Percentiles rank a stretch among this genome's conserved stretches.
Conservation (phyloP, 2,113 vertebrate genomes). For the Forbesichthys agassizii region DNA sequence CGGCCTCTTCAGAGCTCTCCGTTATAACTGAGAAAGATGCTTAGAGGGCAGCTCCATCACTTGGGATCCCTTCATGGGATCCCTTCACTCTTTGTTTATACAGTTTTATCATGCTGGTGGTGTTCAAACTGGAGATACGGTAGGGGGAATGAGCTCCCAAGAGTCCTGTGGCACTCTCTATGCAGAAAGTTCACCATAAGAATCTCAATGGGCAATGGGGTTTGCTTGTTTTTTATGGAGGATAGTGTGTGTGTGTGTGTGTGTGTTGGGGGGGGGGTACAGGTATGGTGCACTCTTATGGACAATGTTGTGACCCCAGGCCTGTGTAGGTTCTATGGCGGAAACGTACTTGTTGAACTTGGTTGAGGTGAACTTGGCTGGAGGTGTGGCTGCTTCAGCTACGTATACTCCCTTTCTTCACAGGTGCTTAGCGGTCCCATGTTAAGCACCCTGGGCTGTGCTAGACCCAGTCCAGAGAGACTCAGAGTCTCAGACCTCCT, state of each 20-base stretch:
- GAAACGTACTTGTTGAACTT: not conserved
- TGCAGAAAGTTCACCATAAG: conserved; percentile 28
- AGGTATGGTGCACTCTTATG: not conserved
- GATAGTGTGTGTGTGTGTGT: not conserved
- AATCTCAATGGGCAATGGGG: conserved; percentile 20
- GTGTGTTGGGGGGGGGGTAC: too few relatives aligned
- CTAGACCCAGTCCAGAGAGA: conserved; percentile 11
- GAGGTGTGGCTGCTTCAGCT: not conserved
- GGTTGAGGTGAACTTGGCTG: too few relatives aligned
- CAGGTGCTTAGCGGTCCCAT: not conserved
- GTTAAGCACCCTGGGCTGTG: not conserved
- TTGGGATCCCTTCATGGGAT: not conserved
- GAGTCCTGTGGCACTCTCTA: conserved; percentile 11
- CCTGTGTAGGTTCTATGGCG: not conserved
- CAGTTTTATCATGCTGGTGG: conserved; percentile 43
- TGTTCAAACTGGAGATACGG: conserved; percentile 21
- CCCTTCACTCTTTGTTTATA: conserved; percentile 25
- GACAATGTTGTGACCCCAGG: not conserved
- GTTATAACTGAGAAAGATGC: conserved; percentile 27
- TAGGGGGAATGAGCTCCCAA: conserved; percentile 20
- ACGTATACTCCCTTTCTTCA: not conserved
- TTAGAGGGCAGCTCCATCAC: conserved; percentile 43
- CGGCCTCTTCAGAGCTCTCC: conserved; percentile 14
- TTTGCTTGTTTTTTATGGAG: not conserved
- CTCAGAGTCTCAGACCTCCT: conserved; percentile 8